Percentiles rank a stretch among this genome's conserved stretches.
Conservation (phyloP, 2,113 vertebrate species). For the Heliornis fulica region DNA sequence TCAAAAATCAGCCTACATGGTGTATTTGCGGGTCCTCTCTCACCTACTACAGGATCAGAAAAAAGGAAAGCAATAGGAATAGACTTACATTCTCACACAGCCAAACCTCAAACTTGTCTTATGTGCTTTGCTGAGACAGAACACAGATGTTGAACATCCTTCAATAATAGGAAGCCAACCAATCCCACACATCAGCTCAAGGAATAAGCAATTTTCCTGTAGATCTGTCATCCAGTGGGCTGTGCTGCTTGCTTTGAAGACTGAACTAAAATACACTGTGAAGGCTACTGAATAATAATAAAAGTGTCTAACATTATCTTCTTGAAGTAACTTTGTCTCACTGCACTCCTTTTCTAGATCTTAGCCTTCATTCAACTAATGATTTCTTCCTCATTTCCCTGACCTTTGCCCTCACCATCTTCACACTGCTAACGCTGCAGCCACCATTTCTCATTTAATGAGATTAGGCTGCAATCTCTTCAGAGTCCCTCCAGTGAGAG, state of each 20-base stretch:
- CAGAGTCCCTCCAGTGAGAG: slow-evolving; percentile 6
- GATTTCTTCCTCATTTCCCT: not conserved
- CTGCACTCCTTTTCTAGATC: not conserved
- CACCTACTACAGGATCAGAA: not conserved
- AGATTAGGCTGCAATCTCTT: slow-evolving; percentile 13
- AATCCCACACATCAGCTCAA: not conserved
- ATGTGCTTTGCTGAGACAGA: not conserved
- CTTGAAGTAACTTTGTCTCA: not conserved
- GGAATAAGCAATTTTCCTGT: not conserved
- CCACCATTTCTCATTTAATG: slow-evolving; percentile 32
- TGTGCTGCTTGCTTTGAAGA: not conserved
- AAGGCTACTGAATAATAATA: not conserved
- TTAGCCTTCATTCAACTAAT: not conserved
- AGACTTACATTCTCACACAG: not conserved
- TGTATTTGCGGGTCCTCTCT: not conserved
- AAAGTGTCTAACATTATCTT: not conserved
- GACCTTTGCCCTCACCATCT: not conserved
- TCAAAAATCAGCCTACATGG: not conserved
- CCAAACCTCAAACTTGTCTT: not conserved
- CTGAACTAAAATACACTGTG: not conserved
- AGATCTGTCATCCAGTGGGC: not conserved
- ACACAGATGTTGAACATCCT: not conserved
- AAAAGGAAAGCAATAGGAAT: not conserved
- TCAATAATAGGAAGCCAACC: not conserved
- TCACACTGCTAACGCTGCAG: not conserved